These are phyloP conservation scores for Muraenolepis orangiensis DNA, from an alignment of 2,797 vertebrate genomes.

Conservation along the genomic window DNA sequence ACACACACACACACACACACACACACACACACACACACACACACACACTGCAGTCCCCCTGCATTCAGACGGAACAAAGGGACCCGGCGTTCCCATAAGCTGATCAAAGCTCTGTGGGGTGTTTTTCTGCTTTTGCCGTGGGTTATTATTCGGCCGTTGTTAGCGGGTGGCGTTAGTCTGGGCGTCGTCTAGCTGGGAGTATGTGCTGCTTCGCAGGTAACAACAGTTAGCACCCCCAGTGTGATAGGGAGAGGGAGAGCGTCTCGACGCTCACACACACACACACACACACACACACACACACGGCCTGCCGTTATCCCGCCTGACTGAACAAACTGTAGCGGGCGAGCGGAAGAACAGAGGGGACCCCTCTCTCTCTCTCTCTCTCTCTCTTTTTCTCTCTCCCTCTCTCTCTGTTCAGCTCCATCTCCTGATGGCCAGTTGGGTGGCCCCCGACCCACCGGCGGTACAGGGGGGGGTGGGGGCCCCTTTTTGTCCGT, in stretches of 20 bases:
- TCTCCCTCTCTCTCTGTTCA: not conserved
- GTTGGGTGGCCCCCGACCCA: slow-evolving; percentile 59
- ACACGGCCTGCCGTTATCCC: slow-evolving; percentile 50
- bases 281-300: no score
- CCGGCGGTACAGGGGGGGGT: slow-evolving; percentile 39
- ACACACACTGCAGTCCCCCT: slow-evolving; percentile 30
- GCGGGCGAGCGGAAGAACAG: slow-evolving; percentile 31
- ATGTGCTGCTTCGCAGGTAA: slow-evolving; percentile 64
- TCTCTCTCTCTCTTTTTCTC: not conserved
- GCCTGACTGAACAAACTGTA: slow-evolving; percentile 68
- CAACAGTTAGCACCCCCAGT: slow-evolving; percentile 38
- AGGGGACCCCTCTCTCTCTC: slow-evolving; percentile 32
- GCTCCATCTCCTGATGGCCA: slow-evolving; percentile 18
- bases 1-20: slow-evolving; percentile 23
- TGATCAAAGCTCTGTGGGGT: slow-evolving; percentile 48
- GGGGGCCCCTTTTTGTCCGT: slow-evolving; percentile 48
- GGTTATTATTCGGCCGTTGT: slow-evolving; percentile 38
- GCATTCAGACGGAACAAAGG: slow-evolving; percentile 50
- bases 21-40: no score
- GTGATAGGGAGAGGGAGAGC: not conserved
- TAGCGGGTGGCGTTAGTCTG: slow-evolving; percentile 29
- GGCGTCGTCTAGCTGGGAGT: slow-evolving; percentile 37
- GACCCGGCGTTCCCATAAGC: slow-evolving; percentile 52
- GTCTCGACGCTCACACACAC: not conserved
- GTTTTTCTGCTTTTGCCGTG: not conserved